These are phyloP conservation scores for Camponotus vicinus DNA, from an alignment of 1,140 invertebrate species.

Conservation along the genomic window DNA sequence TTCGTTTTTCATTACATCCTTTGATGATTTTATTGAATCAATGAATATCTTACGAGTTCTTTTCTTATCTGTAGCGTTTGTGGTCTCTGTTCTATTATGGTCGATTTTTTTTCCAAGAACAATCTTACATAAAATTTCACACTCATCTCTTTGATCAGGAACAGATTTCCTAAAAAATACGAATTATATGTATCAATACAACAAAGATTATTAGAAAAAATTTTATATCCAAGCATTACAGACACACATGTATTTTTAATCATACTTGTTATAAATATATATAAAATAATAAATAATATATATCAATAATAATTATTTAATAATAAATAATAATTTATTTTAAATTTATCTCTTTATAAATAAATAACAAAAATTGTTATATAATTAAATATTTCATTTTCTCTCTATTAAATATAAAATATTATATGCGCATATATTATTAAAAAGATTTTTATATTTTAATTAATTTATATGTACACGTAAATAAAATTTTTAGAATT, in stretches of 20 bases:
- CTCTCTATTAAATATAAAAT: not conserved
- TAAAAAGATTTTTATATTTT: not conserved
- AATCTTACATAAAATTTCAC: not conserved
- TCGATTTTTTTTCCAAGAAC: not conserved
- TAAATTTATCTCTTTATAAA: not conserved
- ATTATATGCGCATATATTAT: not conserved
- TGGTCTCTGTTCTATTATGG: not conserved
- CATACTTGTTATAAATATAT: not conserved
- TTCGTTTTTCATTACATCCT: not conserved
- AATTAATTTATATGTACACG: not conserved
- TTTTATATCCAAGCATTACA: not conserved
- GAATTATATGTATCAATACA: slow-evolving; percentile 48
- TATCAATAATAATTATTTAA: no score
- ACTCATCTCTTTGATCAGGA: not conserved
- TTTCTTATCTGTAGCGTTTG: not conserved
- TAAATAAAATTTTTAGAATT: not conserved
- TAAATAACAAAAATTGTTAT: not conserved
- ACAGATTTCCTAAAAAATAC: slow-evolving; percentile 72
- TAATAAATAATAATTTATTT: not conserved
- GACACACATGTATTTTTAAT: not conserved
- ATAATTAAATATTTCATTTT: not conserved
- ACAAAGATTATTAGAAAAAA: slow-evolving; percentile 5
- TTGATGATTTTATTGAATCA: not conserved
- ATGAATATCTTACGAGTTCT: not conserved
- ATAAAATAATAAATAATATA: not conserved